These are phyloP conservation scores for Spongilla lacustris DNA, from an alignment of 37 sponge, comb jelly and placozoan species.

Conservation along the genomic window DNA sequence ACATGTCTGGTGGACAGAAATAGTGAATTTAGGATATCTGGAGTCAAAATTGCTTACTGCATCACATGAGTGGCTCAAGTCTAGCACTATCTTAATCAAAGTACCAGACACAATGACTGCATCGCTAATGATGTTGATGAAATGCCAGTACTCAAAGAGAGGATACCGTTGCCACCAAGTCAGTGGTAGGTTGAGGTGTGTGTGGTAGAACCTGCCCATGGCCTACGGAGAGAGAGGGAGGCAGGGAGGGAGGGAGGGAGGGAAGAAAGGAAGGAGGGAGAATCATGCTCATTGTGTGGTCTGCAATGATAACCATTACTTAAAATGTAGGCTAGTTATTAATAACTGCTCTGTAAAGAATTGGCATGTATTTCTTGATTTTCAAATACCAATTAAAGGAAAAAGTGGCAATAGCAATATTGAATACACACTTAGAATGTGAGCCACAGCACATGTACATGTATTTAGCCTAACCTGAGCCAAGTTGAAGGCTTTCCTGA, in stretches of 20 bases:
- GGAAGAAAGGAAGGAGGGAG: too few species aligned
- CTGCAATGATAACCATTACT: too few species aligned
- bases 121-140: constrained; percentile 50
- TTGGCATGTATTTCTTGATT: too few species aligned
- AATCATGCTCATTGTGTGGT: too few species aligned
- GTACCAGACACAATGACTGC: constrained; percentile 31
- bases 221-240: constrained; percentile 16
- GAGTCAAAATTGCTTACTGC: background rate
- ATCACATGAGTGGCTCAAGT: background rate
- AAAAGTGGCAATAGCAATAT: too few species aligned
- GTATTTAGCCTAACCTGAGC: constrained; percentile 17
- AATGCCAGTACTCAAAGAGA: constrained; percentile 47
- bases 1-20: background rate
- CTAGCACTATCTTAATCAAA: constrained; percentile 38
- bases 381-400: too few species aligned
- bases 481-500: constrained; percentile 32
- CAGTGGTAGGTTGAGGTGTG: constrained; percentile 25
- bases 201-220: constrained; percentile 53
- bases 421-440: too few species aligned
- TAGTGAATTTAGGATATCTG: background rate
- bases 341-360: too few species aligned
- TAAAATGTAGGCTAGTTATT: too few species aligned
- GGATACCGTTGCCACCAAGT: constrained; percentile 55
- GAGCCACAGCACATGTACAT: background rate
- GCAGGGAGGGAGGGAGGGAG: background rate